Evolutionary conservation across 2,797 vertebrate genomes (phyloP), one percentile per base, ranked within the genome.

Genomic region (Sebastes baramenuke): DNA sequence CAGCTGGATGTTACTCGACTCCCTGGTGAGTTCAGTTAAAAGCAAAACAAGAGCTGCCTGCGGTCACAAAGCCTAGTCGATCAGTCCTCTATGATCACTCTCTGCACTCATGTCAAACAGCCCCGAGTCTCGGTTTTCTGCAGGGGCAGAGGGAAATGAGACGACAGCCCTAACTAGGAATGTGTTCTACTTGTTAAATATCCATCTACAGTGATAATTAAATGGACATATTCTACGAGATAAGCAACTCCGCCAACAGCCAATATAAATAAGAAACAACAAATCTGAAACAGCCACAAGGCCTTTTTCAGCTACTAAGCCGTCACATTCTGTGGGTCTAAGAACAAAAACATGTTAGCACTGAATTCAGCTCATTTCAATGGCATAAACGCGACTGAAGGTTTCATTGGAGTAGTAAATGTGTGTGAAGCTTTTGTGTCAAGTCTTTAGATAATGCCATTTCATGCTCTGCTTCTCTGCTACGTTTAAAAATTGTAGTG

Each of bases 1-100:
- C 75, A 78, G 81, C 78, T 66, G 70, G 65, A 72, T 82, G 76
- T 24, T 85, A 13, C 60, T 66, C 6, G 2, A 10, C 70, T 69
- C 56, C 62, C 69, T 1, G 9, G 38, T 30, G 78, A 72, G 61
- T 64, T 69, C 16, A n/a, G 59, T 75, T 85, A 68, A 88, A 88
- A 87, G 82, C 56, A 78, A 80, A 86, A 84, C 72, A 77, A 74
- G 70, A 69, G 72, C 70, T 5, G 81, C 81, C 82, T 80, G 29
- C 22, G 32, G 79, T 85, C 72, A 65, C 38, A 42, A 18, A 72
- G 61, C 42, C 32, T 12, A 62, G 68, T 70, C 25, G 1, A 70
- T 76, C 42, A 36, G 55, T 29, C 25, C 56, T 72, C 61, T 75
- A 22, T 70, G 78, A 87, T 85, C 66, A 8, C n/a, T 72, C 72